Base-by-base conservation (phyloP, 2,888 invertebrate species). In the Euplagia quadripunctaria region DNA sequence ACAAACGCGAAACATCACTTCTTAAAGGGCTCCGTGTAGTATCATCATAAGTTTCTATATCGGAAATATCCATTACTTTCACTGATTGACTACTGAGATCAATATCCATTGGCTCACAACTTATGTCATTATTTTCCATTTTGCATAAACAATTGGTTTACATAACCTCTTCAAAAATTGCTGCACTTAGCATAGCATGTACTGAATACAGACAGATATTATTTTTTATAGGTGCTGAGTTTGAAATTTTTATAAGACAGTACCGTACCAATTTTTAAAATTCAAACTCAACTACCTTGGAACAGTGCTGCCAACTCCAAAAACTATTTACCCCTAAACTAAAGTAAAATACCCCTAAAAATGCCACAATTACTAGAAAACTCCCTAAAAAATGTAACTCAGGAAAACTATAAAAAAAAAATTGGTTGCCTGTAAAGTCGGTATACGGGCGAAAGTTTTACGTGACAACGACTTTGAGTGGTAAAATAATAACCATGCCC, bases 21-120 rank as follows among this genome's bases (percentile, higher is more conserved):
- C 51, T 52, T 31, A 69, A 17, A 12, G 61, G 9, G 5, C 43
- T 49, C 11, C 51, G 42, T 14, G 43, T 43, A 41, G 75, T 73
- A 71, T 55, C 68, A 46, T 82, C 89, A 76, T 80, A 31, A 6
- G 31, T 61, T 31, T 31, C 31, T 14, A 31, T 82, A 61, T 83
- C 87, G 11, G 94, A 93, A 79, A 92, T 88, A 71, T 94, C 94
- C 91, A 93, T 92, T 42, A 87, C 87, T 77, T 80, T 88, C 66
- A 82, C 78, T 17, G 95, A 95, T 85, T 89, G 87, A 68, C 80
- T 77, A 85, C 95, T 95, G 68, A 90, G 72, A 85, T 96, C 95
- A 69, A 96, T 85, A 68, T 96, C 95, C 95, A 96, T 96, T 12
- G 95, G 94, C 80, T 95, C 95, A 79, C 78, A 91, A 79, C 90